A percentile compares a stretch with the other conserved stretches of the same genome.
These are phyloP conservation scores for Polymixis lichenea DNA, from an alignment of 2,888 invertebrate species.

Conservation along the genomic window DNA sequence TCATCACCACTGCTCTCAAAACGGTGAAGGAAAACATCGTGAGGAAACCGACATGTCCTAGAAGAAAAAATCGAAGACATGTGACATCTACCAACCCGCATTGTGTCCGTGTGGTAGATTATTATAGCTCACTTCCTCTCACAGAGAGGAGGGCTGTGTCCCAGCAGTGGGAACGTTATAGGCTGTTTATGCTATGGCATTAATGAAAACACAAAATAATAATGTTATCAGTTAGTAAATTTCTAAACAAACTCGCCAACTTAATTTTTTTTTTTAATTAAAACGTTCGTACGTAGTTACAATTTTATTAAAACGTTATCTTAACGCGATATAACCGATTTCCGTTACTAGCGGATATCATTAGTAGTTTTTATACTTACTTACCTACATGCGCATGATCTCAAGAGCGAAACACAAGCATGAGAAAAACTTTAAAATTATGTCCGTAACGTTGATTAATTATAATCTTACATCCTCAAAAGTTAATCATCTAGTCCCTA, in stretches of 20 bases:
- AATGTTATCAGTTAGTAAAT: conserved; percentile 1
- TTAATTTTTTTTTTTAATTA: background rate
- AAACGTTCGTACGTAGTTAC: background rate
- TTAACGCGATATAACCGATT: conserved; percentile 4
- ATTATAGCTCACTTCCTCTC: too few relatives aligned
- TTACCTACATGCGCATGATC: conserved; percentile 18
- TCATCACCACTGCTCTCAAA: too few relatives aligned
- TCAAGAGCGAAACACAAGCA: conserved; percentile 2
- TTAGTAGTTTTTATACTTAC: conserved; percentile 19
- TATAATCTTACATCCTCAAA: background rate
- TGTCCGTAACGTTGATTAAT: conserved; percentile 5
- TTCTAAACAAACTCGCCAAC: conserved; percentile 5
- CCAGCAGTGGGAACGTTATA: too few relatives aligned
- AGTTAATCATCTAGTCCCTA: too few relatives aligned
- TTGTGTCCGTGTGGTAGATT: too few relatives aligned
- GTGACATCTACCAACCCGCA: too few relatives aligned
- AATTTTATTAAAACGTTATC: conserved; percentile 26
- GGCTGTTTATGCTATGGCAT: too few relatives aligned
- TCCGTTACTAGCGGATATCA: conserved; percentile 46
- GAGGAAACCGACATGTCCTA: too few relatives aligned
- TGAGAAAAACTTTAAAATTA: conserved; percentile 10
- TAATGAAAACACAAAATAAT: background rate
- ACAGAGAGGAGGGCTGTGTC: too few relatives aligned
- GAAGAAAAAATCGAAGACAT: too few relatives aligned
- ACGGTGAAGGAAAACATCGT: too few relatives aligned